Conservation (phyloP, 2,797 vertebrate genomes). For the Typhlichthys eigenmanni region DNA sequence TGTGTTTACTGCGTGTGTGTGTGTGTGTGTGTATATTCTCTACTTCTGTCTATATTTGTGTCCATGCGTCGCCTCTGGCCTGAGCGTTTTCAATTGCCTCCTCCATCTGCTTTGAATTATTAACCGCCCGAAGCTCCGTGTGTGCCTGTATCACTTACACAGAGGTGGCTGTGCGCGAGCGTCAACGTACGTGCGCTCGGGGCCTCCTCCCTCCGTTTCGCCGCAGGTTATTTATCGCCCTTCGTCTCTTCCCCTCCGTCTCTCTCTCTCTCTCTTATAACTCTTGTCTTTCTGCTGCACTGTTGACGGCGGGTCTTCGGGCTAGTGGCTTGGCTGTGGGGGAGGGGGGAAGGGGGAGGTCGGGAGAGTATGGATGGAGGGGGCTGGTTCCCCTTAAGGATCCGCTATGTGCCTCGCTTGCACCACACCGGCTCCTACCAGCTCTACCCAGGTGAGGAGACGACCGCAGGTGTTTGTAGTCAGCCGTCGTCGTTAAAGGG, state of each 20-base stretch:
- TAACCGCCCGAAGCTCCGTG: slow-evolving; percentile 74
- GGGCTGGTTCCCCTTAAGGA: slow-evolving; percentile 87
- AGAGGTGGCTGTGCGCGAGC: slow-evolving; percentile 33
- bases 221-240: slow-evolving; percentile 42
- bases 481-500: background rate
- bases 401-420: slow-evolving; percentile 89
- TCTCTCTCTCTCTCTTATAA: background rate
- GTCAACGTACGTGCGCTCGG: slow-evolving; percentile 14
- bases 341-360: slow-evolving; percentile 28
- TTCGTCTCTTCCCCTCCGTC: slow-evolving; percentile 8
- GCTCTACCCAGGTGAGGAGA: slow-evolving; percentile 92
- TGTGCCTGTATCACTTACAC: slow-evolving; percentile 63
- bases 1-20: background rate
- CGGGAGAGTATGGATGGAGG: slow-evolving; percentile 89
- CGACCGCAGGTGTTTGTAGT: background rate
- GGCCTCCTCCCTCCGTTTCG: slow-evolving; percentile 33
- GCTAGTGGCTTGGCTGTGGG: slow-evolving; percentile 22
- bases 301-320: slow-evolving; percentile 7
- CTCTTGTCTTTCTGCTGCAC: slow-evolving; percentile 14
- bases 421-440: slow-evolving; percentile 94
- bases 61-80: slow-evolving; percentile 15
- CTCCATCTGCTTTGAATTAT: slow-evolving; percentile 85
- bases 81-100: slow-evolving; percentile 70
- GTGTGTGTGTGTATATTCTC: slow-evolving; percentile 11
- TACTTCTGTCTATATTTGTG: slow-evolving; percentile 11